Conservation (phyloP, 2,888 invertebrate genomes). For the Lymantria dispar region DNA sequence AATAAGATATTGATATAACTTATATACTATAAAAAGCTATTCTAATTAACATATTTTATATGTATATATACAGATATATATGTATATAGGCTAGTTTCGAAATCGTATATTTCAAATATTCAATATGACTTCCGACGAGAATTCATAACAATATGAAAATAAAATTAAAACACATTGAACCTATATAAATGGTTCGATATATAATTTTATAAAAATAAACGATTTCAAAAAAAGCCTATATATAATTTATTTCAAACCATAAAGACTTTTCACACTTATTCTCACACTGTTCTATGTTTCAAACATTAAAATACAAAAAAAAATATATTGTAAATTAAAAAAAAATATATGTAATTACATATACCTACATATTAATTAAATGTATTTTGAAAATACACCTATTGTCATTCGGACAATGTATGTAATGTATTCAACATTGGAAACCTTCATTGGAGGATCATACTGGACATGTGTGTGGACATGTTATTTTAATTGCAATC, state of each 20-base stretch:
- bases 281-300: slow-evolving; percentile 20
- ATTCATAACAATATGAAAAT: background rate
- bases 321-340: too few species aligned
- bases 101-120: background rate
- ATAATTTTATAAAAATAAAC: background rate
- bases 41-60: slow-evolving; percentile 27
- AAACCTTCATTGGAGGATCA: too few species aligned
- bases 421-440: too few species aligned
- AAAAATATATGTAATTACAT: too few species aligned
- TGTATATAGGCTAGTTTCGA: background rate
- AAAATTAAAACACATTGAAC: background rate
- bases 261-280: slow-evolving; percentile 36
- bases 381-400: too few species aligned
- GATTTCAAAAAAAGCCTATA: background rate
- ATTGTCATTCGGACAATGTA: too few species aligned
- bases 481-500: too few species aligned
- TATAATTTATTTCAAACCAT: slow-evolving; percentile 44
- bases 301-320: slow-evolving; percentile 5
- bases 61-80: slow-evolving; percentile 13
- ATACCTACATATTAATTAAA: too few species aligned
- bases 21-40: slow-evolving; percentile 44
- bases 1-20: slow-evolving; percentile 62
- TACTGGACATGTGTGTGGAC: too few species aligned
- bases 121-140: too few species aligned
- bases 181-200: background rate